Conservation (phyloP, 92 coral and sea anemone genomes). For the Diadumene lineata region DNA sequence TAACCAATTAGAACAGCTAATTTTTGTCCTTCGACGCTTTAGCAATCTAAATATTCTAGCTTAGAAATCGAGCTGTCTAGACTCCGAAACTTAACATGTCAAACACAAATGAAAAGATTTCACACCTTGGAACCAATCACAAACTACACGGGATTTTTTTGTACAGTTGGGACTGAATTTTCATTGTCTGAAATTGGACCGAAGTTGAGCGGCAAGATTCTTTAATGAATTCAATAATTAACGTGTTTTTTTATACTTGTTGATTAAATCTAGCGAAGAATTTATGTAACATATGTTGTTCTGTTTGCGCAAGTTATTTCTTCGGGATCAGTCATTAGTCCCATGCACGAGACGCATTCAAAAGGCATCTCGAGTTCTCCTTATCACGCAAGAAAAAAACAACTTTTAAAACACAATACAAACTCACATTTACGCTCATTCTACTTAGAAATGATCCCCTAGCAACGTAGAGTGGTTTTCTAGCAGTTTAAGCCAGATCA, state of each 20-base stretch:
- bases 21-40: background rate
- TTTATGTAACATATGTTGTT: constrained; percentile 5
- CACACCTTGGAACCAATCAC: constrained; percentile 29
- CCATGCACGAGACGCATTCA: constrained; percentile 14
- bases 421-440: background rate
- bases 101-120: constrained; percentile 8
- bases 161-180: constrained; percentile 1
- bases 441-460: background rate
- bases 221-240: background rate
- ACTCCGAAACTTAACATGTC: constrained; percentile 18
- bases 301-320: constrained; percentile 13
- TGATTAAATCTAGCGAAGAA: background rate
- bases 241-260: background rate
- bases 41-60: constrained; percentile 1
- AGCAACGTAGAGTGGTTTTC: background rate
- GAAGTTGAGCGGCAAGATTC: background rate
- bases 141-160: background rate
- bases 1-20: background rate
- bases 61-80: constrained; percentile 26
- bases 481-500: background rate
- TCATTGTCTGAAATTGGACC: constrained; percentile 4
- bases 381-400: constrained; percentile 17
- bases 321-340: background rate
- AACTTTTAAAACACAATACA: background rate
- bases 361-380: background rate